Percentiles rank a stretch among this genome's conserved stretches.
Conservation (phyloP, 2,797 vertebrate genomes). For the Jordanella pulchra region DNA sequence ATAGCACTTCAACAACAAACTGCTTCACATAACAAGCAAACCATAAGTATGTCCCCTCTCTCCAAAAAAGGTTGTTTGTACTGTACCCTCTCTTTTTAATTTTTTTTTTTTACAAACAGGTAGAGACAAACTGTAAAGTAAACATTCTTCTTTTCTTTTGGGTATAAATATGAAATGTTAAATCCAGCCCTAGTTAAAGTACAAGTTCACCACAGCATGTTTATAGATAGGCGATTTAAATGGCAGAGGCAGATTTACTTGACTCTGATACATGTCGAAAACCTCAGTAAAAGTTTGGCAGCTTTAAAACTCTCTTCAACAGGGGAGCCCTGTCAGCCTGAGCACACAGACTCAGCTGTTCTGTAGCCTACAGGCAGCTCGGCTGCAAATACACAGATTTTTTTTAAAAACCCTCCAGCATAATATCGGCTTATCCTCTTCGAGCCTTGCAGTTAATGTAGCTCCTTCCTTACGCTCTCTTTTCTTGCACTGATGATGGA, state of each 20-base stretch:
- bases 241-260: conserved; percentile 13
- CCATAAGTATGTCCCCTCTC: too few species aligned
- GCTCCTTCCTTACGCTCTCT: conserved; percentile 15
- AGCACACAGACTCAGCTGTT: conserved; percentile 69
- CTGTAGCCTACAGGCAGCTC: conserved; percentile 38
- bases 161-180: not conserved
- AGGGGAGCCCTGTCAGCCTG: conserved; percentile 55
- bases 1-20: too few species aligned
- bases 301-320: conserved; percentile 47
- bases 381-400: conserved; percentile 64
- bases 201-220: conserved; percentile 14
- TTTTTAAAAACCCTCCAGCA: conserved; percentile 50
- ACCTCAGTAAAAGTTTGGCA: conserved; percentile 30
- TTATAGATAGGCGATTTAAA: conserved; percentile 46
- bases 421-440: conserved; percentile 69
- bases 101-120: not conserved
- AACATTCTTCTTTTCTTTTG: not conserved
- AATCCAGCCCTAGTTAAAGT: not conserved
- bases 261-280: conserved; percentile 39
- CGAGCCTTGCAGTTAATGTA: conserved; percentile 9
- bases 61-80: not conserved
- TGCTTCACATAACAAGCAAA: too few species aligned
- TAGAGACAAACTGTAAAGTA: not conserved
- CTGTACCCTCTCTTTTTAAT: not conserved
- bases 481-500: conserved; percentile 51